Evolutionary conservation across 2,797 vertebrate genomes (phyloP).

Genomic region (Rhincodon typus): DNA sequence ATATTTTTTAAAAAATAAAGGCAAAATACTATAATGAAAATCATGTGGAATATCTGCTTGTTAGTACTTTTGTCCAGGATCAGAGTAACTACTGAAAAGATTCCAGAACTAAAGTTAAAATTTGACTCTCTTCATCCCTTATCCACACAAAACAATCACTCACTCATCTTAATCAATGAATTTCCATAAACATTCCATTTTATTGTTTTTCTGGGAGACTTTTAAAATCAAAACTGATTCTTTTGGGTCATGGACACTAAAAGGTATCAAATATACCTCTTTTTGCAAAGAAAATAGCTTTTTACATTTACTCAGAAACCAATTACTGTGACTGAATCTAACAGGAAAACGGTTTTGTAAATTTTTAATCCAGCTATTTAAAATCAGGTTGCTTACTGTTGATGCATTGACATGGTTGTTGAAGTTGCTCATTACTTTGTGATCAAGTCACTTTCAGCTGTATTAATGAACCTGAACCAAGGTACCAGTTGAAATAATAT

Average conservation of each 20-base stretch:
- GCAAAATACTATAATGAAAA: neutral
- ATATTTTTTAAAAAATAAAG: slow-evolving; percentile 11
- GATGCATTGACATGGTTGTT: neutral
- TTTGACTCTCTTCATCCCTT: too few species aligned
- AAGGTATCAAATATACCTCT: neutral
- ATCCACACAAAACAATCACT: neutral
- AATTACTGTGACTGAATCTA: neutral
- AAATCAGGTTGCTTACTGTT: neutral
- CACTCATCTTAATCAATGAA: neutral
- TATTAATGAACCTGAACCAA: neutral
- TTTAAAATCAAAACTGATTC: neutral
- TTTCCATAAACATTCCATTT: neutral
- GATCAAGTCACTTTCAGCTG: neutral
- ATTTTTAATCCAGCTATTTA: neutral
- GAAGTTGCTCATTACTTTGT: neutral
- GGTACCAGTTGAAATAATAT: neutral
- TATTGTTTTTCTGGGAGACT: neutral
- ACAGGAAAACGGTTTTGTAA: neutral
- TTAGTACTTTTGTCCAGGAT: neutral
- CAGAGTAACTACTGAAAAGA: neutral
- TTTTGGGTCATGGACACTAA: neutral
- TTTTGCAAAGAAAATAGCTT: neutral
- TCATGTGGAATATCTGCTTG: neutral
- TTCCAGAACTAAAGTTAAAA: neutral
- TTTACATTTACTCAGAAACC: neutral